Base-by-base conservation (phyloP, 2,797 vertebrate genomes). In the Rhincodon typus region DNA sequence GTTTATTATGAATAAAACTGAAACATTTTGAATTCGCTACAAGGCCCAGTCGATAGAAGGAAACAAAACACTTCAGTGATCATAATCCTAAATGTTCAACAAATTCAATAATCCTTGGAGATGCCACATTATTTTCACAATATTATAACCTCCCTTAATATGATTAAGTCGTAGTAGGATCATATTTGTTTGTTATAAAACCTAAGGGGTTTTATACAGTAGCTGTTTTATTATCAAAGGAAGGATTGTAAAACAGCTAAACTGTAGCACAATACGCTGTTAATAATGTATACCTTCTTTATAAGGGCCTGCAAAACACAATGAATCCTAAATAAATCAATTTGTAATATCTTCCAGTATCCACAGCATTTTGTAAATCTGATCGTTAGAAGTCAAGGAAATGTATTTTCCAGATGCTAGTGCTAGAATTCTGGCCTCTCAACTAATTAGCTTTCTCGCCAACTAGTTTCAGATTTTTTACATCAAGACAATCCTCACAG, bases 101-200 rank as follows among this genome's bases (percentile, higher is more conserved):
- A 62, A 62, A 62, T 3, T 66, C 62, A 93, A 93, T 23, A 93
- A 50, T 30, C 57, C 90, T 93, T 66, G 21, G n/a, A 42, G 90
- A 38, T 67, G 19, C n/a, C n/a, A 66, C 19, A 25, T 69, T 93
- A 21, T 69, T 93, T 93, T 42, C 62, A 67, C n/a, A 25, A 69
- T 69, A 93, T 93, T 66, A 93, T 93, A 42, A 93, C 42, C 90
- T 93, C 66, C 21, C 67, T 69, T 93, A 93, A 93, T 93, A 66
- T 69, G 62, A 93, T 42, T 66, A 93, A 69, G 62, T 23, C 90
- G 25, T 67, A 10, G 3, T 42, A 93, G 90, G n/a, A 3, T 42
- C n/a, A 93, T 42, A 69, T 38, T 93, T 6, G 0, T 42, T 93
- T 69, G 25, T 69, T 69, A 67, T n/a, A 66, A 93, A 93, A 38